Conservation (phyloP, 2,888 invertebrate species). For the Zygothrica quintamaculata region DNA sequence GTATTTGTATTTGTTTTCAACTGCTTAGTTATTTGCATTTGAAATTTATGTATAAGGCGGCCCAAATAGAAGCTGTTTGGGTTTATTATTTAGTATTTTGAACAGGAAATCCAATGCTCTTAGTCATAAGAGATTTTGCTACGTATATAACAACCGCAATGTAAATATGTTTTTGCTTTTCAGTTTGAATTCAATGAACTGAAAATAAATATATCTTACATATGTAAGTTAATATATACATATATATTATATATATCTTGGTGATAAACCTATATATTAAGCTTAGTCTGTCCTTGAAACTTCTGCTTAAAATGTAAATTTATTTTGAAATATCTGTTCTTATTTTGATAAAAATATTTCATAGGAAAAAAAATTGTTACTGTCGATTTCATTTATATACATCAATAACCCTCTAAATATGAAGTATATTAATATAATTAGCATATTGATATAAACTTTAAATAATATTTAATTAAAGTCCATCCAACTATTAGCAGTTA, state of each 20-base stretch:
- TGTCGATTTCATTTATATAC: constrained; percentile 15
- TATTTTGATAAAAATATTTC: constrained; percentile 48
- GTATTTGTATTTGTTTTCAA: constrained; percentile 46
- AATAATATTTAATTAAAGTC: too few species aligned
- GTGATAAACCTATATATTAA: constrained; percentile 52
- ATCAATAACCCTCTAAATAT: too few species aligned
- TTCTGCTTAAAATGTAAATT: constrained; percentile 53
- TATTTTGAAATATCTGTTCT: constrained; percentile 45
- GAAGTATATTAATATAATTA: too few species aligned
- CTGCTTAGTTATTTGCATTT: constrained; percentile 60
- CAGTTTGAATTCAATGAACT: constrained; percentile 61
- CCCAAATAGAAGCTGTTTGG: background rate
- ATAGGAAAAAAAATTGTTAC: too few species aligned
- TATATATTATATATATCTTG: constrained; percentile 12
- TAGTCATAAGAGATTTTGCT: background rate
- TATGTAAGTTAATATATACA: constrained; percentile 30
- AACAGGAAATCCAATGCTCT: constrained; percentile 5
- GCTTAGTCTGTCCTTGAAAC: constrained; percentile 48
- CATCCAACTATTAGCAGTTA: too few species aligned
- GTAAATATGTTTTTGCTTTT: too few species aligned
- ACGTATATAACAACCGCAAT: too few species aligned
- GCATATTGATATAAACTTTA: too few species aligned
- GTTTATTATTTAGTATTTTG: constrained; percentile 17
- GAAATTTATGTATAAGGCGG: constrained; percentile 50
- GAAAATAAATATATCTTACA: constrained; percentile 39